phyloP scores from a whole-genome alignment of 2,797 vertebrate genomes.

The Melanotaenia maccullochi region DNA sequence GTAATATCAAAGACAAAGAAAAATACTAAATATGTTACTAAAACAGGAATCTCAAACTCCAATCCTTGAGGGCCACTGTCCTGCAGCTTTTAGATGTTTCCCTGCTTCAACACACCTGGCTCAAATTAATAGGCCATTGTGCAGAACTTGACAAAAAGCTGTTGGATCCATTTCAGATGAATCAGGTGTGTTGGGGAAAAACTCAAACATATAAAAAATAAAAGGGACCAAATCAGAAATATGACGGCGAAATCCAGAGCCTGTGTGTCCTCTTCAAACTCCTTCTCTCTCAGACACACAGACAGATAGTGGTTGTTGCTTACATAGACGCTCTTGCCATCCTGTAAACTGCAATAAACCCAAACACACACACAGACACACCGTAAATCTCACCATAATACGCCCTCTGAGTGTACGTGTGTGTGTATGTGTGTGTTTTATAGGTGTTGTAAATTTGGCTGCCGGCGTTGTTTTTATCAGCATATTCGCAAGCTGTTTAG shows the following conservation, averaged over 20 bases:
- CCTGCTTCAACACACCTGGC: background rate
- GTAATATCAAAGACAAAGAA: background rate
- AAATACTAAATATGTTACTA: background rate
- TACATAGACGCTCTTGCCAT: constrained; percentile 75
- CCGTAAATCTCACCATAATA: constrained; percentile 78
- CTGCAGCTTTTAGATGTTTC: background rate
- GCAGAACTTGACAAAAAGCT: background rate
- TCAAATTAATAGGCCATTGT: background rate
- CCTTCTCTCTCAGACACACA: constrained; percentile 13
- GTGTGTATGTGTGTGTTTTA: constrained; percentile 65
- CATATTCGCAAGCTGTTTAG: constrained; percentile 84
- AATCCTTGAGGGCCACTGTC: background rate
- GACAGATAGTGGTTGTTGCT: constrained; percentile 67
- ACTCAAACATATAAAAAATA: too few species aligned
- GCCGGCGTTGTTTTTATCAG: constrained; percentile 83
- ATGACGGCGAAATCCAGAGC: constrained; percentile 34
- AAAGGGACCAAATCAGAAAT: constrained; percentile 18
- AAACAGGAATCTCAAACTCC: background rate
- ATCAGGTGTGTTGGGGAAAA: background rate
- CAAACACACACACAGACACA: constrained; percentile 73
- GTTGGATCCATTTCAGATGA: background rate
- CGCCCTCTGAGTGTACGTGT: constrained; percentile 72
- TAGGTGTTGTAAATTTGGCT: constrained; percentile 83
- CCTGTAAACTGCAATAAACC: constrained; percentile 81
- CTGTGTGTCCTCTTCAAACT: constrained; percentile 22